A percentile compares a stretch with the other conserved stretches of the same genome.
phyloP scores from a whole-genome alignment of 1,140 invertebrate genomes.

The Drosophila lowei region DNA sequence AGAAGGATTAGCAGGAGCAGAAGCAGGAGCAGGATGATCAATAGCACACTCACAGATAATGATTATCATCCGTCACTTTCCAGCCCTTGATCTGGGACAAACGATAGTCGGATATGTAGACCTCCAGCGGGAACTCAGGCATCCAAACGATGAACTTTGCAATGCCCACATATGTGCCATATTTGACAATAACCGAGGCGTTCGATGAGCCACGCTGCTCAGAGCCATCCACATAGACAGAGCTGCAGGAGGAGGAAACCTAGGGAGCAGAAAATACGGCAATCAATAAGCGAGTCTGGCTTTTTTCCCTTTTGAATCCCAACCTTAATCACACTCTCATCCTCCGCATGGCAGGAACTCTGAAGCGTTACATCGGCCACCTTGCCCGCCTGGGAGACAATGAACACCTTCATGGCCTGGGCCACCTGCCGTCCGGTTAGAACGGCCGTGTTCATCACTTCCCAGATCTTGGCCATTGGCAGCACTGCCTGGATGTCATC shows the following conservation, averaged over 20 bases:
- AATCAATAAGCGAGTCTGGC: too few species aligned
- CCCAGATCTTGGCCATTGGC: constrained; percentile 97
- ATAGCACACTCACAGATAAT: constrained; percentile 82
- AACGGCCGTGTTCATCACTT: constrained; percentile 97
- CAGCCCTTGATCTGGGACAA: constrained; percentile 95
- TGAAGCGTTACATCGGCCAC: constrained; percentile 97
- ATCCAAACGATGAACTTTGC: constrained; percentile 98
- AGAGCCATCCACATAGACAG: constrained; percentile 97
- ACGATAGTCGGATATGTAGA: constrained; percentile 93
- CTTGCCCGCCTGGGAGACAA: constrained; percentile 96
- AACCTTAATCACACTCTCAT: constrained; percentile 98
- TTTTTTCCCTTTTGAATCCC: not conserved
- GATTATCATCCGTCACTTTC: constrained; percentile 91
- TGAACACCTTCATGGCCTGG: constrained; percentile 97
- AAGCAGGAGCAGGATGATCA: too few species aligned
- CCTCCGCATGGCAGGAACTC: constrained; percentile 96
- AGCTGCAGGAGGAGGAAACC: constrained; percentile 98
- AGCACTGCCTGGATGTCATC: constrained; percentile 97
- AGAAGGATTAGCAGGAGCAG: not conserved
- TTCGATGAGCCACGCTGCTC: constrained; percentile 97
- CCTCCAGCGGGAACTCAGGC: constrained; percentile 96
- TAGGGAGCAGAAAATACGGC: constrained; percentile 70
- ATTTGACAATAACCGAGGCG: constrained; percentile 96
- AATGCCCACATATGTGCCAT: constrained; percentile 94
- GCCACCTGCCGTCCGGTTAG: constrained; percentile 96